phyloP scores from a whole-genome alignment of 1,140 invertebrate genomes.

The Papilio polytes region DNA sequence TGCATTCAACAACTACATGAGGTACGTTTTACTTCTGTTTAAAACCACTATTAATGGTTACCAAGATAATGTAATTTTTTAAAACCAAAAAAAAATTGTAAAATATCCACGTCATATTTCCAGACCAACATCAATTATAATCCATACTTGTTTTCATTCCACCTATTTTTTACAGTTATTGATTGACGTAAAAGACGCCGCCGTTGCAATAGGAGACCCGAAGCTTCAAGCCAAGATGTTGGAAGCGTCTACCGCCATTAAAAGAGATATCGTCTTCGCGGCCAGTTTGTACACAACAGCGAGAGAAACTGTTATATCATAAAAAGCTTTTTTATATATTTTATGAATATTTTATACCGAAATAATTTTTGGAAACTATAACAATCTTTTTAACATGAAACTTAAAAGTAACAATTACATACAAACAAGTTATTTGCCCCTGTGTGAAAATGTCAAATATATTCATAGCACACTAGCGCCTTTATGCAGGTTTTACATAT shows the following conservation, averaged over 20 bases:
- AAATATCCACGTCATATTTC: too few relatives aligned
- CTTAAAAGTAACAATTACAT: too few relatives aligned
- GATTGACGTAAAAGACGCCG: conserved; percentile 96
- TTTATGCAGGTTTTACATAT: too few relatives aligned
- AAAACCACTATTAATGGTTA: too few relatives aligned
- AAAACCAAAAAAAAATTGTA: too few relatives aligned
- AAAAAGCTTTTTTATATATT: neutral
- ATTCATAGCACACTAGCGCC: too few relatives aligned
- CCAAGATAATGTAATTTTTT: too few relatives aligned
- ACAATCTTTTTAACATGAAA: neutral
- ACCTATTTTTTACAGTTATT: conserved; percentile 84
- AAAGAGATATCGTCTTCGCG: conserved; percentile 99
- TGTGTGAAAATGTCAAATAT: too few relatives aligned
- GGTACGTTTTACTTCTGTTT: neutral
- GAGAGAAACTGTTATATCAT: conserved; percentile 57
- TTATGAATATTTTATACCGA: neutral
- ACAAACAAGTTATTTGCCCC: too few relatives aligned
- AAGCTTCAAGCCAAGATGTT: conserved; percentile 97
- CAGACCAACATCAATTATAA: too few relatives aligned
- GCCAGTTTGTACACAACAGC: conserved; percentile 95
- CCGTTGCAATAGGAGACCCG: conserved; percentile 96
- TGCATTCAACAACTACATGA: conserved; percentile 98
- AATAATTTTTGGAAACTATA: neutral
- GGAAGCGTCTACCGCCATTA: conserved; percentile 96
- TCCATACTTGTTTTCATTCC: too few relatives aligned